These are phyloP conservation scores for Enteromius anoplus DNA, from an alignment of 2,797 vertebrate species.

Conservation along the genomic window DNA sequence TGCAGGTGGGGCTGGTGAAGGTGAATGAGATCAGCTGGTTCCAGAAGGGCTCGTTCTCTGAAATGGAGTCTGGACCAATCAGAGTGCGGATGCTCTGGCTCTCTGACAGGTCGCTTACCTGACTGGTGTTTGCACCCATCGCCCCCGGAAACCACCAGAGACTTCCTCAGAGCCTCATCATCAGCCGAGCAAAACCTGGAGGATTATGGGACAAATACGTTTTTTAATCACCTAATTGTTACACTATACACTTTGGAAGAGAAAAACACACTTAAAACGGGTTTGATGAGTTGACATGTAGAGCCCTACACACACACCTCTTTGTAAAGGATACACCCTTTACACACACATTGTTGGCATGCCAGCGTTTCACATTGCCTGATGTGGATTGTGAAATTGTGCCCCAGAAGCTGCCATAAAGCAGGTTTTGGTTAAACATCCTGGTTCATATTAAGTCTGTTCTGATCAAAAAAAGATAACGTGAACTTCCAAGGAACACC, in stretches of 20 bases:
- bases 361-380: background rate
- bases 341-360: slow-evolving; percentile 3
- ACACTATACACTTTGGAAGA: background rate
- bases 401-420: background rate
- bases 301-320: slow-evolving; percentile 13
- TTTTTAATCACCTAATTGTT: background rate
- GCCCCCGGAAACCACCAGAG: slow-evolving; percentile 3
- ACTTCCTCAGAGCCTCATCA: slow-evolving; percentile 73
- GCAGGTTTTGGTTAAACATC: background rate
- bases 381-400: background rate
- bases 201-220: background rate
- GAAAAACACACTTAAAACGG: background rate
- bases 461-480: background rate
- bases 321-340: slow-evolving; percentile 38
- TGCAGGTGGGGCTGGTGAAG: slow-evolving; percentile 91
- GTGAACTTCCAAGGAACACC: background rate
- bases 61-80: slow-evolving; percentile 87
- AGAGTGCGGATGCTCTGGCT: slow-evolving; percentile 89
- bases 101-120: slow-evolving; percentile 88
- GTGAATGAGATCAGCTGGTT: slow-evolving; percentile 98
- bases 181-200: slow-evolving; percentile 58
- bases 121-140: slow-evolving; percentile 97
- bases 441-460: background rate
- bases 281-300: background rate
- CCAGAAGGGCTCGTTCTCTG: slow-evolving; percentile 97